phyloP scores from a whole-genome alignment of 1,140 invertebrate genomes.

The Sycophaga agraensis region DNA sequence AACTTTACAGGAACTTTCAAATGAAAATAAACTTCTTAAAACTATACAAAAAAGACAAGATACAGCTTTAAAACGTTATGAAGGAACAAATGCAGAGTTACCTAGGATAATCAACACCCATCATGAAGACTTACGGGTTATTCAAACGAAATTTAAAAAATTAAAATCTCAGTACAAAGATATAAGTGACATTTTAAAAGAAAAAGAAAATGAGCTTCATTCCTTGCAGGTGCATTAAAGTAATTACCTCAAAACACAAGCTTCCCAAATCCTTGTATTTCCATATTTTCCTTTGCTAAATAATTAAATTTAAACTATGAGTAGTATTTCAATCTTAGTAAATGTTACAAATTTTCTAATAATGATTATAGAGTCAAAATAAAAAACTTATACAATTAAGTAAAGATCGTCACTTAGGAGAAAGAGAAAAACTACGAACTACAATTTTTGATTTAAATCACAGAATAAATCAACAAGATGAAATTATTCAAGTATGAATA shows the following conservation, averaged over 20 bases:
- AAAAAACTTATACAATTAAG: constrained; percentile 68
- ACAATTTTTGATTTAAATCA: constrained; percentile 65
- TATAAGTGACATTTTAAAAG: constrained; percentile 64
- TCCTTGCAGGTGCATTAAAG: constrained; percentile 55
- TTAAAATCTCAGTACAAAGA: constrained; percentile 66
- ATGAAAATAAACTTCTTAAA: constrained; percentile 73
- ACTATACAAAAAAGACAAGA: constrained; percentile 76
- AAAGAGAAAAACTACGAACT: constrained; percentile 70
- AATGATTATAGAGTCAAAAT: constrained; percentile 57
- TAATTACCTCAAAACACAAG: constrained; percentile 19
- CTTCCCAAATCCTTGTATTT: constrained; percentile 6
- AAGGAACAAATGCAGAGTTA: constrained; percentile 73
- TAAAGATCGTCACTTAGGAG: constrained; percentile 71
- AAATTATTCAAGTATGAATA: constrained; percentile 62
- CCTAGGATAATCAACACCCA: constrained; percentile 72
- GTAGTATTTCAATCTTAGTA: background rate
- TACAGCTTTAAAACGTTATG: constrained; percentile 70
- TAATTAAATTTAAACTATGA: background rate
- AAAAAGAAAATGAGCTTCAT: constrained; percentile 67
- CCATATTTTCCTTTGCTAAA: background rate
- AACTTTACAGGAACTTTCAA: constrained; percentile 66
- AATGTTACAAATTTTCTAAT: background rate
- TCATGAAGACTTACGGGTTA: constrained; percentile 72
- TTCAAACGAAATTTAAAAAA: constrained; percentile 70
- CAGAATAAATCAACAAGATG: constrained; percentile 68